Evolutionary conservation across 2,888 invertebrate species (phyloP).

Genomic region (Callyntrura guangdongensis): DNA sequence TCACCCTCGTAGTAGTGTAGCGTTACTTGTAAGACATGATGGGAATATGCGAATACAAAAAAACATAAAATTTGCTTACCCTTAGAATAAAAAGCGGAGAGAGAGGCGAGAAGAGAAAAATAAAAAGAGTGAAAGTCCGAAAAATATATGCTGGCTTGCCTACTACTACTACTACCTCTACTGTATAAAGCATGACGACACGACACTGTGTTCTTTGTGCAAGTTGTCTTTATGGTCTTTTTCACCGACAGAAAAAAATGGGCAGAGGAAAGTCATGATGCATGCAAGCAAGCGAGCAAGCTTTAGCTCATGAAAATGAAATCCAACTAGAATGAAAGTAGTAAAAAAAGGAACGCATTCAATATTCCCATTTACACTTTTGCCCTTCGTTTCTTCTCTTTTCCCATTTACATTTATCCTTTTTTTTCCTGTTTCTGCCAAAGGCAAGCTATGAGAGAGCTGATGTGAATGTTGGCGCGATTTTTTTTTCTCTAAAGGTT

Average conservation of each 20-base stretch:
- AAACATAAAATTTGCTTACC: too few relatives aligned
- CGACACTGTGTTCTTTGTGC: too few relatives aligned
- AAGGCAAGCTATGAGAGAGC: too few relatives aligned
- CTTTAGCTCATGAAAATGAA: constrained; percentile 15
- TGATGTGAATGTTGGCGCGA: background rate
- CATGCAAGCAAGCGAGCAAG: too few relatives aligned
- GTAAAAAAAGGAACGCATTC: background rate
- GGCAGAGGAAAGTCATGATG: too few relatives aligned
- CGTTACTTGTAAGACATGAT: too few relatives aligned
- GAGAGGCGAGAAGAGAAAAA: constrained; percentile 11
- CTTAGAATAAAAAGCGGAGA: background rate
- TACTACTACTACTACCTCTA: too few relatives aligned
- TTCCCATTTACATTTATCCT: background rate
- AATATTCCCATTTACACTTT: constrained; percentile 1
- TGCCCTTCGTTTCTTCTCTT: background rate
- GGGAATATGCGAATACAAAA: background rate
- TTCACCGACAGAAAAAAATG: background rate
- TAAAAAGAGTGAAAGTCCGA: constrained; percentile 4
- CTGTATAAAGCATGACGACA: background rate
- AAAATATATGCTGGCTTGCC: background rate
- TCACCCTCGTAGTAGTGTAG: too few relatives aligned
- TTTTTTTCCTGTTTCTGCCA: background rate
- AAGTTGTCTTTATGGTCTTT: background rate
- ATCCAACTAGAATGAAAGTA: background rate
- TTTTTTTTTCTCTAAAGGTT: background rate